phyloP scores from a whole-genome alignment of 2,888 invertebrate genomes.

The Heliconius sara region DNA sequence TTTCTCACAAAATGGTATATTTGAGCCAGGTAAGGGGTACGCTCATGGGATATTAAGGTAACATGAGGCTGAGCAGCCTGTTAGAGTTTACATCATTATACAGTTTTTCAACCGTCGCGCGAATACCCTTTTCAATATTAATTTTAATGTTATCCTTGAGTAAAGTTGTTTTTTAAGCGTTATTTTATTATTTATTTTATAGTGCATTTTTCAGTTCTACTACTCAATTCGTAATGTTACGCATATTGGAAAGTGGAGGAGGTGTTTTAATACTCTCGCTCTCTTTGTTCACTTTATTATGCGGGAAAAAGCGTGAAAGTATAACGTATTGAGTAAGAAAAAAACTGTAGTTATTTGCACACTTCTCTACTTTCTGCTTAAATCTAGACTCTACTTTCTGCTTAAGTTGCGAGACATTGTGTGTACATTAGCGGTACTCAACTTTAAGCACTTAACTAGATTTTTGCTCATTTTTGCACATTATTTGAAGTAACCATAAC shows the following conservation, averaged over 20 bases:
- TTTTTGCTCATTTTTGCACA: too few relatives aligned
- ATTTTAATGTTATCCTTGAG: constrained; percentile 9
- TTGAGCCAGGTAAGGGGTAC: constrained; percentile 25
- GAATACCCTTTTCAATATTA: constrained; percentile 16
- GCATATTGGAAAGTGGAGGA: not conserved
- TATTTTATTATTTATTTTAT: not conserved
- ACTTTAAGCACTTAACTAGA: not conserved
- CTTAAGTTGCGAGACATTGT: not conserved
- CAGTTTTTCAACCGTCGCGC: constrained; percentile 19
- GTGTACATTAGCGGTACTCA: not conserved
- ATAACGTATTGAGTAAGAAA: too few relatives aligned
- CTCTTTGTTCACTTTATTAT: too few relatives aligned
- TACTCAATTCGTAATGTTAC: not conserved
- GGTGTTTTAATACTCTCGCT: not conserved
- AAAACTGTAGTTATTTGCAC: not conserved
- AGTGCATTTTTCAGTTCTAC: not conserved
- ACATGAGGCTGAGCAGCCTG: constrained; percentile 1
- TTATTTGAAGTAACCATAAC: too few relatives aligned
- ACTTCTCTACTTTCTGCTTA: not conserved
- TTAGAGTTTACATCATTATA: constrained; percentile 18
- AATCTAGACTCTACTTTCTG: not conserved
- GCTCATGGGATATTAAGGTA: constrained; percentile 34
- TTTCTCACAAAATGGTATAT: constrained; percentile 15
- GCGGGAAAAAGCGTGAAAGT: not conserved
- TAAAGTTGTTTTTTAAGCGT: not conserved